Percentiles rank a stretch among this genome's conserved stretches.
These are phyloP conservation scores for Drymodes brunneopygia DNA, from an alignment of 2,113 vertebrate genomes.

Conservation along the genomic window DNA sequence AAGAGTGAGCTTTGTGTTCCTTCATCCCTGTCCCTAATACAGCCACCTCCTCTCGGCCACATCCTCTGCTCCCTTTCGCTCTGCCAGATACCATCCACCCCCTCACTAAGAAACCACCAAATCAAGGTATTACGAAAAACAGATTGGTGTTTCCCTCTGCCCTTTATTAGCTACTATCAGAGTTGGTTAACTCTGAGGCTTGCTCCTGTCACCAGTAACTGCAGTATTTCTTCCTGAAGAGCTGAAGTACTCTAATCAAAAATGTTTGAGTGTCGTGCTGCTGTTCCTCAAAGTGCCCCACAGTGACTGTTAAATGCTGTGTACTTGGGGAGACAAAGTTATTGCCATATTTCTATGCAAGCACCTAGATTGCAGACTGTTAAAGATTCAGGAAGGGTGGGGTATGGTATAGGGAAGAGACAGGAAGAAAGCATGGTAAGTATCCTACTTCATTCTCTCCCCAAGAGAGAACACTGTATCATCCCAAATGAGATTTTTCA, in stretches of 20 bases:
- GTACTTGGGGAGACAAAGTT: neutral
- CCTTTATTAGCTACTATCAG: neutral
- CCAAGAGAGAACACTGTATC: neutral
- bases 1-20: neutral
- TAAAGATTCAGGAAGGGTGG: accelerated
- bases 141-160: neutral
- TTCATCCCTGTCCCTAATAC: neutral
- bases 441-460: neutral
- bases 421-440: neutral
- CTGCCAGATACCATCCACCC: neutral
- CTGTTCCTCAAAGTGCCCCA: neutral
- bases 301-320: neutral
- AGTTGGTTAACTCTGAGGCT: neutral
- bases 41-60: neutral
- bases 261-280: neutral
- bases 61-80: neutral
- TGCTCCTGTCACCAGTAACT: neutral
- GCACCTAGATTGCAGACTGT: neutral
- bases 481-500: neutral
- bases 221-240: neutral
- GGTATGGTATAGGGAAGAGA: neutral
- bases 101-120: neutral
- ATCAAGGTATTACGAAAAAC: neutral
- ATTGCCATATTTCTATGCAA: neutral
- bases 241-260: neutral